Conservation (phyloP, 2,797 vertebrate species). For the Poliocrania exsul region DNA sequence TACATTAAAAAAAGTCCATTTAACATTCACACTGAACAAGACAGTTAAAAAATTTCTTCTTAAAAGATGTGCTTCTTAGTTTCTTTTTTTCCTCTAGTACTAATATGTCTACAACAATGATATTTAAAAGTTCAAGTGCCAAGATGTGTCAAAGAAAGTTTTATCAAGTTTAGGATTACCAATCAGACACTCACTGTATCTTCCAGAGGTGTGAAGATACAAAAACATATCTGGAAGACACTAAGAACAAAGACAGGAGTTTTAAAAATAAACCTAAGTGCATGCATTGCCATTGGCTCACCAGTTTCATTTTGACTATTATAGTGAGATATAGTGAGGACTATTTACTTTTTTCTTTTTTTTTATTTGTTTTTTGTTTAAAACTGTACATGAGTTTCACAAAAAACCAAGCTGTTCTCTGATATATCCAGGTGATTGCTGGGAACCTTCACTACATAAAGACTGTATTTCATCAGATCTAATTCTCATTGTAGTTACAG, state of each 20-base stretch:
- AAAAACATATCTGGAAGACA: background rate
- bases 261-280: background rate
- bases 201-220: background rate
- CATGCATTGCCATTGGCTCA: background rate
- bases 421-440: background rate
- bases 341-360: accelerated
- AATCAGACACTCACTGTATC: background rate
- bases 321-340: background rate
- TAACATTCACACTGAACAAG: background rate
- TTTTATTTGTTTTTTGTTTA: background rate
- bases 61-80: background rate
- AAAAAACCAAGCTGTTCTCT: background rate
- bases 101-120: accelerated
- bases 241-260: background rate
- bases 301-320: background rate
- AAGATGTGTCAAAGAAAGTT: background rate
- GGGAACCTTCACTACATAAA: background rate
- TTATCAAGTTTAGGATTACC: background rate
- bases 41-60: background rate
- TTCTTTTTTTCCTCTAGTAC: background rate
- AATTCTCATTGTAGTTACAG: background rate
- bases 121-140: background rate
- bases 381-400: background rate
- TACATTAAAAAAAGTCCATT: background rate
- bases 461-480: background rate